These are phyloP conservation scores for Drosophila elegans DNA, from an alignment of 1,140 invertebrate species.

Conservation along the genomic window DNA sequence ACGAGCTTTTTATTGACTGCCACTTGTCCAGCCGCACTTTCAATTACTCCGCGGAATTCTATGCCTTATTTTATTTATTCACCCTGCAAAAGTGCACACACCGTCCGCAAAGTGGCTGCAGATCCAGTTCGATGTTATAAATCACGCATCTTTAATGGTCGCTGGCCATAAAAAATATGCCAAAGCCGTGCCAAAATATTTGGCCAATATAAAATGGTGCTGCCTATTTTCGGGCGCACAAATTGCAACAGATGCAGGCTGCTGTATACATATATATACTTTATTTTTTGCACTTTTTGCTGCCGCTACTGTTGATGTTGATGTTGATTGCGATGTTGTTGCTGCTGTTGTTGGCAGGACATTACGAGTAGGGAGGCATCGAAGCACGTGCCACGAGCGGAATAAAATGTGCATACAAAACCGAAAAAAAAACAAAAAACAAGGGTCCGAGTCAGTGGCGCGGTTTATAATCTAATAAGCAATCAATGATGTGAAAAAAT, in stretches of 20 bases:
- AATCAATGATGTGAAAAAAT: conserved; percentile 82
- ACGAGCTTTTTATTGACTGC: conserved; percentile 1
- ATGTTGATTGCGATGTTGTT: conserved; percentile 49
- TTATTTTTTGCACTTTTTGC: conserved; percentile 12
- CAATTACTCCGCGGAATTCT: conserved; percentile 14
- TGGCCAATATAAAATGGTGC: conserved; percentile 31
- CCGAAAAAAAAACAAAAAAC: conserved; percentile 16
- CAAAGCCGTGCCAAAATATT: conserved; percentile 51
- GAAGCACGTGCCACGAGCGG: conserved; percentile 60
- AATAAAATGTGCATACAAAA: conserved; percentile 30
- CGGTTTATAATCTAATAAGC: conserved; percentile 79
- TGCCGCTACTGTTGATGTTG: conserved; percentile 16
- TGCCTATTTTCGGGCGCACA: conserved; percentile 62
- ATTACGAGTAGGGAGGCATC: conserved; percentile 49
- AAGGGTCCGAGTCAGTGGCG: conserved; percentile 47
- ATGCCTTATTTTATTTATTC: conserved; percentile 27
- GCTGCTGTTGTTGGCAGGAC: conserved; percentile 37
- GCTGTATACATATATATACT: background rate
- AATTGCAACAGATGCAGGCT: conserved; percentile 72
- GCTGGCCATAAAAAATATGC: conserved; percentile 42
- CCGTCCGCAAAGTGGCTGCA: background rate
- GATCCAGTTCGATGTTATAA: conserved; percentile 53
- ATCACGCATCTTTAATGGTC: conserved; percentile 67
- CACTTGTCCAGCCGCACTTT: conserved; percentile 10
- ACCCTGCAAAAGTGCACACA: conserved; percentile 12